phyloP scores from a whole-genome alignment of 2,888 invertebrate genomes.

The Drosophila subquinaria region DNA sequence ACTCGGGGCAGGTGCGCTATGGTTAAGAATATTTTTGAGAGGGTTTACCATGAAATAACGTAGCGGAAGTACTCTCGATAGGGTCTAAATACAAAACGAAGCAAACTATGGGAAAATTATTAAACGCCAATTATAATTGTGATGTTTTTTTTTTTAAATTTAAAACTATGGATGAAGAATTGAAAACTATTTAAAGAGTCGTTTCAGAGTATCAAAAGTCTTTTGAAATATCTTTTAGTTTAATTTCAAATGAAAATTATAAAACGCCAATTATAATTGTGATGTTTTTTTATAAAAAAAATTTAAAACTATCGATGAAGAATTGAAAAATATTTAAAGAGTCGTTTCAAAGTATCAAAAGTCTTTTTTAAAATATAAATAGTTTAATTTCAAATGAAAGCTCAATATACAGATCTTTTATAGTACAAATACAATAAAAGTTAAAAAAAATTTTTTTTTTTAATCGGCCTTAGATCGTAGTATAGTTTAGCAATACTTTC shows the following conservation, averaged over 20 bases:
- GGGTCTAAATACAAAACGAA: slow-evolving; percentile 35
- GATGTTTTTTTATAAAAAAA: not conserved
- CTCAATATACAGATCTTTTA: too few species aligned
- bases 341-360: not conserved
- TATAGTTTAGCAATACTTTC: too few species aligned
- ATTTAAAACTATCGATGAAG: not conserved
- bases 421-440: too few species aligned
- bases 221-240: too few species aligned
- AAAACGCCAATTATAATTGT: not conserved
- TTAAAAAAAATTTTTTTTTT: too few species aligned
- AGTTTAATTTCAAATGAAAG: too few species aligned
- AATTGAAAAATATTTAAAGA: not conserved
- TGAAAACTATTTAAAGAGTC: not conserved
- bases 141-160: not conserved
- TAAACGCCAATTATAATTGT: not conserved
- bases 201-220: not conserved
- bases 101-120: slow-evolving; percentile 47
- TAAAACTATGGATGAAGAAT: not conserved
- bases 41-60: slow-evolving; percentile 15
- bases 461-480: too few species aligned
- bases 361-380: too few species aligned
- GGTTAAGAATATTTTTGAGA: slow-evolving; percentile 50
- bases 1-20: slow-evolving; percentile 66
- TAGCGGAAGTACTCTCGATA: slow-evolving; percentile 50
- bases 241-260: slow-evolving; percentile 22